phyloP scores from a whole-genome alignment of 2,888 invertebrate species.

The Dicycla oo region DNA sequence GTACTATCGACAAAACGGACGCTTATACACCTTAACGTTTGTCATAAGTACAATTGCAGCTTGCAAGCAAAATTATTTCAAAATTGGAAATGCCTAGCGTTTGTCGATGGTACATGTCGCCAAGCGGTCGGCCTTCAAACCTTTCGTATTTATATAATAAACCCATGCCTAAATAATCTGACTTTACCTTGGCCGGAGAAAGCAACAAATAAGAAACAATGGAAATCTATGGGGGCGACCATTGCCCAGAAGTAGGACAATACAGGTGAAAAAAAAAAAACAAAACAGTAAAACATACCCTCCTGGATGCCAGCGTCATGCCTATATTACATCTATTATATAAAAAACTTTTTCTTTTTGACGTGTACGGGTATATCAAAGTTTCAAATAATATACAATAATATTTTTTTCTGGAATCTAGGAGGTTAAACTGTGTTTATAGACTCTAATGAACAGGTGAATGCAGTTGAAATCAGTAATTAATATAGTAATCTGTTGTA shows the following conservation, averaged over 20 bases:
- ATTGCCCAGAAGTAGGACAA: not conserved
- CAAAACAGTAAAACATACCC: too few relatives aligned
- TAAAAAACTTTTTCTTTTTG: too few relatives aligned
- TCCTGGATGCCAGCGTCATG: too few relatives aligned
- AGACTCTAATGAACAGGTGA: not conserved
- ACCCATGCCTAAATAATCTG: not conserved
- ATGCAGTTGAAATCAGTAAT: not conserved
- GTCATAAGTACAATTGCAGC: too few relatives aligned
- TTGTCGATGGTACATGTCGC: not conserved
- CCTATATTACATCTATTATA: too few relatives aligned
- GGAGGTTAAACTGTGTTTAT: constrained; percentile 4
- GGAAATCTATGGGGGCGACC: constrained; percentile 1
- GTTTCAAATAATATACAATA: too few relatives aligned
- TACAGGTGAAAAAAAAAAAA: not conserved
- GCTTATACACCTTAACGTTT: too few relatives aligned
- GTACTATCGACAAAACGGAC: not conserved
- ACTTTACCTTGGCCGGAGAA: constrained; percentile 13
- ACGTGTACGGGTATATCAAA: too few relatives aligned
- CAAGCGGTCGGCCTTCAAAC: not conserved
- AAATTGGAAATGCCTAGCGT: too few relatives aligned
- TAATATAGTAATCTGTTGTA: not conserved
- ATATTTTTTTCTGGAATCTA: too few relatives aligned
- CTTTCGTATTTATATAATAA: not conserved
- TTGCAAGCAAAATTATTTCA: too few relatives aligned
- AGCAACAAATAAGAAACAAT: constrained; percentile 8